Conservation (phyloP, 2,888 invertebrate species). For the Dynastes hyllus region DNA sequence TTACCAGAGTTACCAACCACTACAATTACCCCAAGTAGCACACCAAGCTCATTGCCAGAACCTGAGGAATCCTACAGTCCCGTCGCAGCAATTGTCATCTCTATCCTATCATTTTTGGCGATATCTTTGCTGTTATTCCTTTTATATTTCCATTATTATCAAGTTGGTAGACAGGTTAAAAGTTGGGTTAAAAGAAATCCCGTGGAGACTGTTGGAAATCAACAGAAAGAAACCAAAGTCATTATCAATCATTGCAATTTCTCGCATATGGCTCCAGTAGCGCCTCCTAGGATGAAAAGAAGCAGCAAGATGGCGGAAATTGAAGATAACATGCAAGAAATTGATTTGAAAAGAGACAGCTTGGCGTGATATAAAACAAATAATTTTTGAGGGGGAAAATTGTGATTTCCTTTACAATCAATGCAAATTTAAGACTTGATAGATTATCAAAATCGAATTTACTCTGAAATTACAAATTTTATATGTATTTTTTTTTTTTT, state of each 20-base stretch:
- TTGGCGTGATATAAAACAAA: constrained; percentile 51
- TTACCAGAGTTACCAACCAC: constrained; percentile 64
- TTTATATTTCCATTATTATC: constrained; percentile 85
- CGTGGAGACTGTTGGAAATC: constrained; percentile 48
- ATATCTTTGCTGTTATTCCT: constrained; percentile 79
- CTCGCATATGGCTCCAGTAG: constrained; percentile 59
- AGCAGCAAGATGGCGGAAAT: constrained; percentile 26
- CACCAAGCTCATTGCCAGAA: constrained; percentile 52
- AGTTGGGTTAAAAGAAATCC: constrained; percentile 75
- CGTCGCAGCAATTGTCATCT: constrained; percentile 76
- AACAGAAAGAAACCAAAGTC: constrained; percentile 54
- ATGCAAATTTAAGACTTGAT: neutral
- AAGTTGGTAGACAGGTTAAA: constrained; percentile 81
- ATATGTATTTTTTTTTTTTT: neutral
- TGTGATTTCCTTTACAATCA: neutral
- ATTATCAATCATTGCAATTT: constrained; percentile 29
- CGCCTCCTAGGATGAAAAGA: constrained; percentile 65
- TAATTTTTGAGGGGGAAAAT: too few species aligned
- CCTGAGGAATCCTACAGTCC: constrained; percentile 69
- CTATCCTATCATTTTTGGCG: constrained; percentile 79
- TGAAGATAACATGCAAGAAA: constrained; percentile 59
- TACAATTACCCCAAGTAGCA: constrained; percentile 56
- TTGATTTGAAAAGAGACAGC: constrained; percentile 59
- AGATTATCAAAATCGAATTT: neutral
- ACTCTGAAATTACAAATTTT: neutral